These are phyloP conservation scores for Scaptomyza flava DNA, from an alignment of 2,888 invertebrate genomes.

Conservation along the genomic window DNA sequence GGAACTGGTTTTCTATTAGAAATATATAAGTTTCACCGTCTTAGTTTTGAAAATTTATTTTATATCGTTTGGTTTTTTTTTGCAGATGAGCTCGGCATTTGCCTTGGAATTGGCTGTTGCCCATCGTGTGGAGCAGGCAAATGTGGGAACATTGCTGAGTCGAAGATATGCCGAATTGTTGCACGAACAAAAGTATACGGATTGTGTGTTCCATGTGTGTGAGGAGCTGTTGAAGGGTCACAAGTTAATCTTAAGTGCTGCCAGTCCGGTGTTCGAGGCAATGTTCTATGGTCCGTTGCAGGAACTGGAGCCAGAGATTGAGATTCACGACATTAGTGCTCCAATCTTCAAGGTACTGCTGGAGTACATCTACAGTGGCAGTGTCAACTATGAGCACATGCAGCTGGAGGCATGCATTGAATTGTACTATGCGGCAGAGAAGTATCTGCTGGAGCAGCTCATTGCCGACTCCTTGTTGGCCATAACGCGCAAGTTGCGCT, in stretches of 20 bases:
- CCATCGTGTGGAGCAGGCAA: conserved; percentile 59
- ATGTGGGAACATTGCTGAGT: conserved; percentile 59
- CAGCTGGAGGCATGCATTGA: conserved; percentile 82
- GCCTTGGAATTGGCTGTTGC: conserved; percentile 52
- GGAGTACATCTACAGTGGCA: conserved; percentile 82
- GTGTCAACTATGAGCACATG: conserved; percentile 72
- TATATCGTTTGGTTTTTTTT: background rate
- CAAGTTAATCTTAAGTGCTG: conserved; percentile 92
- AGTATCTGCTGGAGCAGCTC: conserved; percentile 82
- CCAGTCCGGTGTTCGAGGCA: conserved; percentile 94
- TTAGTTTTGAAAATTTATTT: conserved; percentile 23
- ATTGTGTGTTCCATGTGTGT: conserved; percentile 82
- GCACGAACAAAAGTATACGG: conserved; percentile 80
- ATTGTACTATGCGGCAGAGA: conserved; percentile 83
- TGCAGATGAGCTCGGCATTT: conserved; percentile 51
- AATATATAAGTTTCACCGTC: conserved; percentile 20
- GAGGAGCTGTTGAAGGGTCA: conserved; percentile 88
- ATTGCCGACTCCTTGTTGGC: conserved; percentile 74
- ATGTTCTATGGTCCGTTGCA: conserved; percentile 92
- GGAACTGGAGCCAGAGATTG: conserved; percentile 84
- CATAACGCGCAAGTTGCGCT: conserved; percentile 80
- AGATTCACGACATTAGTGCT: conserved; percentile 84
- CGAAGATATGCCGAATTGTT: conserved; percentile 81
- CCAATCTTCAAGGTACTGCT: conserved; percentile 84
- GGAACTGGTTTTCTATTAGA: conserved; percentile 44